These are phyloP conservation scores for Tenthredo notha DNA, from an alignment of 2,888 invertebrate genomes.

Conservation along the genomic window DNA sequence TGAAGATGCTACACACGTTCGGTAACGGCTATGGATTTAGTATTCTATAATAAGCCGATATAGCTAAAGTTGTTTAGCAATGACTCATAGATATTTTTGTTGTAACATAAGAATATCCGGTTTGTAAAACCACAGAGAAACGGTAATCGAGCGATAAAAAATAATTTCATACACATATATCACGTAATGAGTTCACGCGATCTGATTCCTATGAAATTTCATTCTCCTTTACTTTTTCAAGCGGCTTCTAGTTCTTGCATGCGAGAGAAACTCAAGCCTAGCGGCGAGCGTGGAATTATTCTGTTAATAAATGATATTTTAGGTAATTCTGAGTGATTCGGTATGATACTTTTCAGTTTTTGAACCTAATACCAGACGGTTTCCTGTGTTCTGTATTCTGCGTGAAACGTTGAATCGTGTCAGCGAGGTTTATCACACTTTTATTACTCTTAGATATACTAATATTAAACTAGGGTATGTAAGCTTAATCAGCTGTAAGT, in stretches of 20 bases:
- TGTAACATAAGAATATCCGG: not conserved
- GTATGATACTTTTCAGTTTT: not conserved
- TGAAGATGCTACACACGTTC: not conserved
- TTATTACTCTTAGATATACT: not conserved
- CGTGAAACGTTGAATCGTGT: not conserved
- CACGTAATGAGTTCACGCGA: not conserved
- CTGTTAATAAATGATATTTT: not conserved
- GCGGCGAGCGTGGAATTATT: not conserved
- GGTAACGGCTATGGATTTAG: not conserved
- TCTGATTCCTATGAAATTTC: not conserved
- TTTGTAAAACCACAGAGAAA: not conserved
- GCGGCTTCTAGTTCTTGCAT: not conserved
- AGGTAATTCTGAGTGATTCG: not conserved
- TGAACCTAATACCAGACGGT: not conserved
- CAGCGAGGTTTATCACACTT: not conserved
- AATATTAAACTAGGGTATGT: not conserved
- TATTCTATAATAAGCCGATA: not conserved
- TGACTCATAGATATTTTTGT: slow-evolving; percentile 5
- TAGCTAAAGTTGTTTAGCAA: not conserved
- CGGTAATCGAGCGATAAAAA: not conserved
- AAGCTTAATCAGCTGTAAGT: not conserved
- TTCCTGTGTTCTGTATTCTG: not conserved
- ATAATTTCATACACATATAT: not conserved
- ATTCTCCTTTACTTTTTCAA: not conserved
- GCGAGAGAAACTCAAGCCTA: not conserved